A percentile compares a stretch with the other conserved stretches of the same genome.
These are phyloP conservation scores for Hylomyscus alleni DNA, from an alignment of 2,797 vertebrate species.

Conservation along the genomic window DNA sequence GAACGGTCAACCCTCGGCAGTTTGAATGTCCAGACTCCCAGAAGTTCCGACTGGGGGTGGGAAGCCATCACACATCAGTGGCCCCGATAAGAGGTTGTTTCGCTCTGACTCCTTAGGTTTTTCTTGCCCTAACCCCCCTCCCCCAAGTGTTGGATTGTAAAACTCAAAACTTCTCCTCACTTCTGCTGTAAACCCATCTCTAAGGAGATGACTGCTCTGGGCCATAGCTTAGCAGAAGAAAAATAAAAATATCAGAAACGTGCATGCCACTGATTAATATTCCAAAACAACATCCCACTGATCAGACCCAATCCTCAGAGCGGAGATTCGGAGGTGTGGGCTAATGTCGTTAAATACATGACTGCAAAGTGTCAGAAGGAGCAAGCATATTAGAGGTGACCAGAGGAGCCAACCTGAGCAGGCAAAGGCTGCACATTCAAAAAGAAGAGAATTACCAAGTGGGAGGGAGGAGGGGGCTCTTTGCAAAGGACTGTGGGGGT, in stretches of 20 bases:
- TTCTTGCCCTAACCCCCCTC: not conserved
- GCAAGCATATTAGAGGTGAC: not conserved
- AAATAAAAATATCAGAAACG: not conserved
- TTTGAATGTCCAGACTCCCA: rapidly evolving
- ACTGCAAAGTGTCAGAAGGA: not conserved
- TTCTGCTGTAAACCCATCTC: slow-evolving; percentile 19
- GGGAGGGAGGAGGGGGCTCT: not conserved
- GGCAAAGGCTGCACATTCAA: not conserved
- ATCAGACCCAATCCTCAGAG: not conserved
- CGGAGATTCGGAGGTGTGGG: not conserved
- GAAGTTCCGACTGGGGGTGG: not conserved
- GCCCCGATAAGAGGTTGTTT: not conserved
- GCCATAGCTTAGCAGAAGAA: not conserved
- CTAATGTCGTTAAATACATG: not conserved
- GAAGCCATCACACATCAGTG: not conserved
- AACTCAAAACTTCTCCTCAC: not conserved
- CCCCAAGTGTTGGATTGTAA: not conserved
- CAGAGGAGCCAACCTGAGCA: not conserved
- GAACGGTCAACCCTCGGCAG: not conserved
- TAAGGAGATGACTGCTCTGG: not conserved
- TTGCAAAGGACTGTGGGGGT: not conserved
- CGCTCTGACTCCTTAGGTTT: not conserved
- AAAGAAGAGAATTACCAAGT: not conserved
- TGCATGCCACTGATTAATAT: not conserved
- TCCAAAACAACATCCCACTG: not conserved